Evolutionary conservation across 2,888 invertebrate genomes (phyloP).

Genomic region (Lydus trimaculatus): DNA sequence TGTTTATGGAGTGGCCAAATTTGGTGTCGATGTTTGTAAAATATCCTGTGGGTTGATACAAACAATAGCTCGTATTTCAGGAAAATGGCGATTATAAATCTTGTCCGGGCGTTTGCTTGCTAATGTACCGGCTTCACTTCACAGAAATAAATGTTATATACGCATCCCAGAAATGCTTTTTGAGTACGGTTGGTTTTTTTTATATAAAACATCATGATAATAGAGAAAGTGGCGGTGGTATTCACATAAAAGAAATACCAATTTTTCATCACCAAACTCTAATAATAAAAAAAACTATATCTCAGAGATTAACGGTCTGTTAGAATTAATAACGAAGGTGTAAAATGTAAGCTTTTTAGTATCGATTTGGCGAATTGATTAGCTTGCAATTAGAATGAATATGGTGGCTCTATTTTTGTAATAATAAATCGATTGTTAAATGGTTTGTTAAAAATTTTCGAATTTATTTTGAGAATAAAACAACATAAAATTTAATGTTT

Average conservation of each 20-base stretch:
- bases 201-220: neutral
- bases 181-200: conserved; percentile 8
- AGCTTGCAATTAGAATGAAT: no score
- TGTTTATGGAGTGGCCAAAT: conserved; percentile 62
- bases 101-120: conserved; percentile 50
- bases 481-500: neutral
- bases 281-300: no score
- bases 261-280: no score
- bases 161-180: conserved; percentile 21
- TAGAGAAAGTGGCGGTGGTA: neutral
- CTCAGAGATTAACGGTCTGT: neutral
- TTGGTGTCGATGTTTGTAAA: conserved; percentile 61
- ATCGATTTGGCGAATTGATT: no score
- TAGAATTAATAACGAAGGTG: neutral
- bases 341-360: neutral
- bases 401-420: no score
- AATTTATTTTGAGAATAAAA: neutral
- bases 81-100: conserved; percentile 57
- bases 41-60: conserved; percentile 57
- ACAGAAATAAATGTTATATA: conserved; percentile 44
- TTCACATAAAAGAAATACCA: no score
- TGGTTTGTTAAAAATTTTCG: neutral
- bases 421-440: neutral
- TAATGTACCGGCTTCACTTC: conserved; percentile 55
- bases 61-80: conserved; percentile 60